Evolutionary conservation across 1,140 invertebrate genomes (phyloP).

Genomic region (Caenorhabditis latens): DNA sequence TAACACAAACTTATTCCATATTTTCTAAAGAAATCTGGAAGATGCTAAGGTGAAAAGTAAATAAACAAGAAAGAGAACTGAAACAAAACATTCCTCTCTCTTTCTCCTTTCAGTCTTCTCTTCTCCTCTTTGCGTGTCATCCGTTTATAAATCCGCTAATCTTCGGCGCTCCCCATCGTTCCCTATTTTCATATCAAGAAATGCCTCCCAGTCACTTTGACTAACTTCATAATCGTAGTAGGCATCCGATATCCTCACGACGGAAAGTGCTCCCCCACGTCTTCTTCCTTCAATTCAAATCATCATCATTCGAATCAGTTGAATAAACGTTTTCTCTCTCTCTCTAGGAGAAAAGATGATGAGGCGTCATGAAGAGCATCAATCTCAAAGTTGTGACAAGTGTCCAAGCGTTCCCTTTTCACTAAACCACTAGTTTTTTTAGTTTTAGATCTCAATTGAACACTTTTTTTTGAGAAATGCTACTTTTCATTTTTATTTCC

Average conservation of each 20-base stretch:
- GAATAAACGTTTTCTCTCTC: conserved; percentile 9
- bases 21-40: not conserved
- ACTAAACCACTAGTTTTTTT: not conserved
- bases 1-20: not conserved
- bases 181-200: conserved; percentile 26
- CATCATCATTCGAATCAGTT: conserved; percentile 36
- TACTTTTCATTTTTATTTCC: too few species aligned
- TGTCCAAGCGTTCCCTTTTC: conserved; percentile 1
- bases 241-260: not conserved
- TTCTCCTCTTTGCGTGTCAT: conserved; percentile 28
- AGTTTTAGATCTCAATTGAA: not conserved
- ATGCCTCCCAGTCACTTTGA: not conserved
- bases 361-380: conserved; percentile 24
- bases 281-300: conserved; percentile 29
- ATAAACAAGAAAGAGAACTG: not conserved
- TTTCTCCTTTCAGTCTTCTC: not conserved
- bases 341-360: not conserved
- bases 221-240: conserved; percentile 28
- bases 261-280: not conserved
- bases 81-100: not conserved
- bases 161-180: conserved; percentile 1
- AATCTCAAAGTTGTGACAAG: conserved; percentile 48
- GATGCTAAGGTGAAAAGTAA: conserved; percentile 15
- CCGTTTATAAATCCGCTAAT: conserved; percentile 53
- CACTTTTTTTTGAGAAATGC: not conserved